These are phyloP conservation scores for Okapia johnstoni DNA, from an alignment of 2,113 vertebrate genomes.

Conservation along the genomic window DNA sequence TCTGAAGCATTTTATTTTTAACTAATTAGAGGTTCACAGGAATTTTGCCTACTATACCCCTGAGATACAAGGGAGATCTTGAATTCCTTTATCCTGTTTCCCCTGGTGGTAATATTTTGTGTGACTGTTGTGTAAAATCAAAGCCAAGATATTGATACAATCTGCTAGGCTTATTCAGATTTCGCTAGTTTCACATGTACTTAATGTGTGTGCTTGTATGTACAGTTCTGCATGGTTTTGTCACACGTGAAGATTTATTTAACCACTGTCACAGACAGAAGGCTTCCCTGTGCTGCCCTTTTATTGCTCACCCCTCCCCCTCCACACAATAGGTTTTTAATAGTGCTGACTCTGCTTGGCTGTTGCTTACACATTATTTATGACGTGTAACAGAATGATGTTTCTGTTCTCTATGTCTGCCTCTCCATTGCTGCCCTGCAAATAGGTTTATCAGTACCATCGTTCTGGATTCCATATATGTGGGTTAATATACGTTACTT, in stretches of 20 bases:
- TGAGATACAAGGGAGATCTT: neutral
- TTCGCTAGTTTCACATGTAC: neutral
- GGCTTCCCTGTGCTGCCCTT: neutral
- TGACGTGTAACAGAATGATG: neutral
- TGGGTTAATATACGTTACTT: neutral
- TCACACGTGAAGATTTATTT: neutral
- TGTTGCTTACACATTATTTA: neutral
- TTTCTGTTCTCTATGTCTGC: neutral
- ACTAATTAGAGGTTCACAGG: neutral
- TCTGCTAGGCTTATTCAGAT: neutral
- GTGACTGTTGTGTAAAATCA: neutral
- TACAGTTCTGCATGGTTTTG: neutral
- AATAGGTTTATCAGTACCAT: neutral
- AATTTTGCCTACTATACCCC: rapidly evolving
- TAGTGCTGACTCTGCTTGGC: neutral
- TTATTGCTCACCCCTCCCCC: rapidly evolving
- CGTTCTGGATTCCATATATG: neutral
- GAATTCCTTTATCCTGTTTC: neutral
- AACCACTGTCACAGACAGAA: neutral
- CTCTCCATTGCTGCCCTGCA: neutral
- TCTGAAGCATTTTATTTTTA: neutral
- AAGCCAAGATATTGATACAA: neutral
- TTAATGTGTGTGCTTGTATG: neutral
- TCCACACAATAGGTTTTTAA: neutral
- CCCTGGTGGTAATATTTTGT: neutral